Evolutionary conservation across 2,113 vertebrate species (phyloP).

Genomic region (Malaclemys terrapin): DNA sequence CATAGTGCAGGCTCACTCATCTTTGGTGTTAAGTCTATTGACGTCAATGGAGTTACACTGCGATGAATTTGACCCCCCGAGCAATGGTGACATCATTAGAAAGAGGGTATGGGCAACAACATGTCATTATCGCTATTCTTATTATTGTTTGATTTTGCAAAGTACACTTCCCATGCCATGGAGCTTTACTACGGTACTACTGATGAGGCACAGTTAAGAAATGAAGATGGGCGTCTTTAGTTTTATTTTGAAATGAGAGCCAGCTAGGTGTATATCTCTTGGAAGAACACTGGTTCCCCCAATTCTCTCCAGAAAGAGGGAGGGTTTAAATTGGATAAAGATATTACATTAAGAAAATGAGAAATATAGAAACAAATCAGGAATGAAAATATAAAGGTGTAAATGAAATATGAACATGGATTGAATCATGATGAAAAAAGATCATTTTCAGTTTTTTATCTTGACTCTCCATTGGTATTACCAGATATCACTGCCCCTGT

Average conservation of each 20-base stretch:
- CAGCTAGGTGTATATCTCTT: background rate
- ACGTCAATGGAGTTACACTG: background rate
- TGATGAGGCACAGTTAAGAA: background rate
- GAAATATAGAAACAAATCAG: background rate
- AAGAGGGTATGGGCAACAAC: background rate
- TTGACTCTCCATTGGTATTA: background rate
- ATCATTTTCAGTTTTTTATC: background rate
- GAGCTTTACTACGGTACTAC: background rate
- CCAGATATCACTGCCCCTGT: accelerated
- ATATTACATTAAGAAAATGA: background rate
- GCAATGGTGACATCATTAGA: background rate
- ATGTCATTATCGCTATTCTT: background rate
- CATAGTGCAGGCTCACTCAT: background rate
- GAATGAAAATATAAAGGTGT: background rate
- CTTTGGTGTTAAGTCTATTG: background rate
- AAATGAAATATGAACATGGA: background rate
- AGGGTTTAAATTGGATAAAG: background rate
- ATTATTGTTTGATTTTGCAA: background rate
- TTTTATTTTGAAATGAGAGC: background rate
- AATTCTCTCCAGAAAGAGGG: background rate
- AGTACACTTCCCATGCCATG: background rate
- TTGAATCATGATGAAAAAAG: background rate
- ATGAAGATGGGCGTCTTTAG: background rate
- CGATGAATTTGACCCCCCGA: background rate
- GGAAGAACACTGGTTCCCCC: background rate